Percentiles rank a stretch among this genome's conserved stretches.
Conservation (phyloP, 2,888 invertebrate genomes). For the Stenodema calcarata region DNA sequence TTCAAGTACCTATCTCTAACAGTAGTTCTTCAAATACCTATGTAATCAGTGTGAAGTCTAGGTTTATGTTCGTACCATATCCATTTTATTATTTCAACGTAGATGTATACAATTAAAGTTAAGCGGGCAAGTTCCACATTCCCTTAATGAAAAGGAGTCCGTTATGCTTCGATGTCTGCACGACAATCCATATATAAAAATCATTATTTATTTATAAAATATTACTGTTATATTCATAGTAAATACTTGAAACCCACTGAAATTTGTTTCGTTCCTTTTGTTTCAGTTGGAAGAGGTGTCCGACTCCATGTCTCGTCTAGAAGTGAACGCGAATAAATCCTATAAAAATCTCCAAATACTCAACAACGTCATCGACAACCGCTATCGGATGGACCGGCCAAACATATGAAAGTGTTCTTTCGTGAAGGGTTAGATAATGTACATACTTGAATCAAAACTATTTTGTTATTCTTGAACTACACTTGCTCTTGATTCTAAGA, state of each 20-base stretch:
- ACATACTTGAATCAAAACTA: constrained; percentile 1
- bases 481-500: not conserved
- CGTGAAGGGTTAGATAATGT: not conserved
- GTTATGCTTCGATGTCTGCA: too few relatives aligned
- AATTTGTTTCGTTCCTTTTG: not conserved
- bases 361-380: constrained; percentile 36
- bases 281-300: constrained; percentile 44
- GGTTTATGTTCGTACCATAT: too few relatives aligned
- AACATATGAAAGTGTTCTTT: constrained; percentile 3
- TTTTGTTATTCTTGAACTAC: constrained; percentile 13
- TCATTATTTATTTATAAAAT: too few relatives aligned
- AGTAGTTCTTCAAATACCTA: too few relatives aligned
- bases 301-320: constrained; percentile 32
- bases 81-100: too few relatives aligned
- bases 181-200: too few relatives aligned
- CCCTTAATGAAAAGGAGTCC: too few relatives aligned
- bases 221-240: not conserved
- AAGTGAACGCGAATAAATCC: constrained; percentile 40
- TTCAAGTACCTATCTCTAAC: too few relatives aligned
- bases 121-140: too few relatives aligned
- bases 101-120: too few relatives aligned
- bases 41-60: too few relatives aligned
- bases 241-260: not conserved
- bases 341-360: constrained; percentile 32
- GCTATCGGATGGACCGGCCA: constrained; percentile 38